Base-by-base conservation (phyloP, 2,113 vertebrate species). In the Chroicocephalus ridibundus region DNA sequence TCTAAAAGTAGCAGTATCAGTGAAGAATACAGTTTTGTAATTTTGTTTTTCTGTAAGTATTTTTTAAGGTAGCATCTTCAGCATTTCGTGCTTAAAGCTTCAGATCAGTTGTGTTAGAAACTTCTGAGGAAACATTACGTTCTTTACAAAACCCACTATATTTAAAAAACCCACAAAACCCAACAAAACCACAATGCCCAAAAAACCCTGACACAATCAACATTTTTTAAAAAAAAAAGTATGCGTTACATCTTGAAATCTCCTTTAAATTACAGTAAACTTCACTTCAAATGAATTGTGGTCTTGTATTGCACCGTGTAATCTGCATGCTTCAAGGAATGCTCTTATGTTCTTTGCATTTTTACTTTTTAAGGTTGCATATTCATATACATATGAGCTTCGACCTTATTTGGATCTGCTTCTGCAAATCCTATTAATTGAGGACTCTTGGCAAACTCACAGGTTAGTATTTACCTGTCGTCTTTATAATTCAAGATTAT, bases 391-490 rank as follows among this genome's bases (percentile, higher is more conserved):
- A 4, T 99, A 99, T 0, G 99, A 99, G 97, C 98, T 99, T 97
- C 99, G 99, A 97, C 99, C 99, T 97, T 99, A 99, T 76, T 98
- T 99, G 98, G 99, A 99, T 98, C 98, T 99, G 95, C 99, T 99
- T 97, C 98, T 99, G 90, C 99, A 99, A 97, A 99, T 99, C 93
- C 97, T 99, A 85, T 98, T 99, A 96, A 99, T 99, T 92, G 99
- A 99, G 95, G 99, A 99, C 96, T 99, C 99, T 40, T 99, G 99
- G 99, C 99, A 99, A 97, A 99, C 99, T 77, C 99, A 99, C 98
- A 99, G 99, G 99, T 99, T 86, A 93, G 98, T 95, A 68, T 31
- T 84, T 74, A 42, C 29, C 29, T 70, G 34, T 29, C 60, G 91
- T 52, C 54, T 57, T 71, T 66, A 19, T 72, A 84, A 76, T n/a